phyloP scores from a whole-genome alignment of 2,888 invertebrate species.

The Labia minor region DNA sequence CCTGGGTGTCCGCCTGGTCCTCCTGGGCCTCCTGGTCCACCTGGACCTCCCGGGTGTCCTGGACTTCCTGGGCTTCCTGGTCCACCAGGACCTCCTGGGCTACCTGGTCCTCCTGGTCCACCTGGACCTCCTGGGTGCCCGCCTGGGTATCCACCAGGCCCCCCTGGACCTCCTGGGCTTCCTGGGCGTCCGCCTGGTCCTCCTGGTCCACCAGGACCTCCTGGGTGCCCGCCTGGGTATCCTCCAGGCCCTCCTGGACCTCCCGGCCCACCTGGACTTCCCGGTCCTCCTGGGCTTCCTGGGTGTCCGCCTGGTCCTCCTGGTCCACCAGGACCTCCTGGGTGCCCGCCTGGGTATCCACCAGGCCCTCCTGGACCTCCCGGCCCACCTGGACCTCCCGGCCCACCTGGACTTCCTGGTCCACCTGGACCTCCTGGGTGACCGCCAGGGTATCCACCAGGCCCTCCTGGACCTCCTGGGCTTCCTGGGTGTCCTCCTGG shows the following conservation, averaged over 20 bases:
- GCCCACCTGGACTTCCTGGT: conserved; percentile 41
- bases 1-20: conserved; percentile 32
- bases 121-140: conserved; percentile 27
- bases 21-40: conserved; percentile 31
- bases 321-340: conserved; percentile 18
- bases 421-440: conserved; percentile 39
- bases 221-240: conserved; percentile 27
- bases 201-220: conserved; percentile 23
- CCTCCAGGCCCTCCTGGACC: conserved; percentile 32
- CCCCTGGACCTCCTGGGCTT: conserved; percentile 25
- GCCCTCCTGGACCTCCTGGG: conserved; percentile 37
- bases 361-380: conserved; percentile 33
- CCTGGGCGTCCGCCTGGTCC: conserved; percentile 31
- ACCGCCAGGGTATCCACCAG: conserved; percentile 37
- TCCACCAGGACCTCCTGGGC: conserved; percentile 34
- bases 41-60: conserved; percentile 31
- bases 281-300: conserved; percentile 29
- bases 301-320: conserved; percentile 20
- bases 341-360: conserved; percentile 21
- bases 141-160: conserved; percentile 13
- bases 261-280: conserved; percentile 30
- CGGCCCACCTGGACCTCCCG: conserved; percentile 27
- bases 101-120: conserved; percentile 30
- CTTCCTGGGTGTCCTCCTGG: conserved; percentile 26
- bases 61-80: conserved; percentile 31